Evolutionary conservation across 2,797 vertebrate species (phyloP), one percentile per base, ranked within the genome.

Genomic region (Arnoldichthys spilopterus): DNA sequence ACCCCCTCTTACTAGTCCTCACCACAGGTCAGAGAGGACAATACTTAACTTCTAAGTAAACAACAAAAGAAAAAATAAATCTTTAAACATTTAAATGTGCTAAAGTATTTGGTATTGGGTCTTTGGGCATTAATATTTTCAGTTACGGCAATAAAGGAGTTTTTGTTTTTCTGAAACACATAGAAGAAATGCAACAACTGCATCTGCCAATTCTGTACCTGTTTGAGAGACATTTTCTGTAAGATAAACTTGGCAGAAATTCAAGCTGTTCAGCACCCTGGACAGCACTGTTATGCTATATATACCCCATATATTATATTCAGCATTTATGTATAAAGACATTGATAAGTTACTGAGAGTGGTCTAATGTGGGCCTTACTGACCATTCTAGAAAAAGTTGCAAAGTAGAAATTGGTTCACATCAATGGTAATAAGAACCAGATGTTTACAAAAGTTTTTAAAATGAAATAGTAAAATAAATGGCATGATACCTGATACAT

Each of bases 281-380:
- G 64, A 82, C 70, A 79, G 66, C 47, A 83, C 54, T 37, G 40
- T 13, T 64, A 77, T 70, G 18, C n/a, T 66, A 79, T 70, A 68
- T 74, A 15, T 37, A 28, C 1, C n/a, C 24, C 37, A 12, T 59
- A 37, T 20, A 13, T 32, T 45, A 11, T 0, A 51, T 22, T 18
- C 40, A 12, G 47, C 6, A 2, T 34, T 20, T 0, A 34, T 47
- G 11, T 3, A 13, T 13, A 13, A 47, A 13, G 13, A 47, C 15
- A 45, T 45, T 45, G 11, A 13, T 47, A 47, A 47, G 13, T 16
- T 13, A 47, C 15, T 47, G 13, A 47, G 43, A 15, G 12, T 47
- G 43, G 12, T 13, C 43, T 16, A 13, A 47, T 16, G 43, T 45
- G 43, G 8, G 8, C n/a, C n/a, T n/a, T n/a, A 37, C 8, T 3